A percentile compares a stretch with the other conserved stretches of the same genome.
phyloP scores from a whole-genome alignment of 2,113 vertebrate species.

The Amazona guildingii region DNA sequence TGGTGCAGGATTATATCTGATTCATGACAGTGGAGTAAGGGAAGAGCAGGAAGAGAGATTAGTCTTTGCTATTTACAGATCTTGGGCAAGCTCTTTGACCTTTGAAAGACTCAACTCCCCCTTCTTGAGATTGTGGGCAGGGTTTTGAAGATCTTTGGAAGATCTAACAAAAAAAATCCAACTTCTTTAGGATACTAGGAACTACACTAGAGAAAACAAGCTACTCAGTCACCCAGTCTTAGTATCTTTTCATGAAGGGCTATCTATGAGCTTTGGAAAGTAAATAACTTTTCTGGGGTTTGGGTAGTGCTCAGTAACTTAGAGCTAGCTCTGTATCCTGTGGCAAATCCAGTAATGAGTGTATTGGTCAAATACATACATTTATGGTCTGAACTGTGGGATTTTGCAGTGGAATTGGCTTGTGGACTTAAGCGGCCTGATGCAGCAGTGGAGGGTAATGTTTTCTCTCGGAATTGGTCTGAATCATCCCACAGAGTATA shows the following conservation, averaged over 20 bases:
- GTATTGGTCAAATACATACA: not conserved
- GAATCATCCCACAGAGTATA: not conserved
- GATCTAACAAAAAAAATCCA: not conserved
- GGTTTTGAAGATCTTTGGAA: not conserved
- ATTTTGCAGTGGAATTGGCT: not conserved
- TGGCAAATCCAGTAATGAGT: not conserved
- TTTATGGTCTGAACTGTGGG: not conserved
- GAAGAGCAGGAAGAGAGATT: not conserved
- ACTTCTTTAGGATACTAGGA: not conserved
- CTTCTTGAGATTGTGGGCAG: not conserved
- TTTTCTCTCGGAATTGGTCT: not conserved
- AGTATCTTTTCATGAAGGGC: not conserved
- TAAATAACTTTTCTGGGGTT: not conserved
- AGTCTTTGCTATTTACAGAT: conserved; percentile 27
- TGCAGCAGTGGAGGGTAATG: rapidly evolving
- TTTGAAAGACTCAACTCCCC: not conserved
- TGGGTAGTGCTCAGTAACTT: not conserved
- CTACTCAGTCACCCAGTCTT: not conserved
- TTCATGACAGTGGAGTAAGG: not conserved
- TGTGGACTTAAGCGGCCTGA: not conserved
- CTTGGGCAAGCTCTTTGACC: not conserved
- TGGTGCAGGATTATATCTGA: not conserved
- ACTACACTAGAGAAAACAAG: not conserved
- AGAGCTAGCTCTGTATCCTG: not conserved
- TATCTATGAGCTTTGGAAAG: not conserved